phyloP scores from a whole-genome alignment of 2,797 vertebrate species.

The Hyperoplus lanceolatus region DNA sequence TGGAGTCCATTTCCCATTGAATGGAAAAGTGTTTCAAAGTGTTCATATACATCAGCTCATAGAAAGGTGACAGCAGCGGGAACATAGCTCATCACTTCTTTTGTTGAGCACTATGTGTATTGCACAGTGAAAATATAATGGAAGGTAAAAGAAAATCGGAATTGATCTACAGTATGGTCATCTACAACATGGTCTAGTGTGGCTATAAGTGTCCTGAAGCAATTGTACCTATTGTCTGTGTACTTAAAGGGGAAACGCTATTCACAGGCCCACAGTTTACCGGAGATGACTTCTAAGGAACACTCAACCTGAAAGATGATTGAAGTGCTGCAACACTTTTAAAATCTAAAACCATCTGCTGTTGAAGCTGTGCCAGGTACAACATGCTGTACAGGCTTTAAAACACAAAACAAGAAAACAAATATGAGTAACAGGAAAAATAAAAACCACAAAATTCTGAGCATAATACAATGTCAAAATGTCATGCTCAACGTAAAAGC shows the following conservation, averaged over 20 bases:
- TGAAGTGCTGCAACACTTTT: slow-evolving; percentile 47
- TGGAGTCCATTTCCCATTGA: neutral
- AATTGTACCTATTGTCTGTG: neutral
- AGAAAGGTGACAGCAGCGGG: neutral
- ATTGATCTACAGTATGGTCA: neutral
- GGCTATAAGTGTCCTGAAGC: neutral
- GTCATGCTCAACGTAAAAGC: too few species aligned
- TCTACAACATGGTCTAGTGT: neutral
- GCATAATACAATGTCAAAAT: too few species aligned
- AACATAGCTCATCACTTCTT: neutral
- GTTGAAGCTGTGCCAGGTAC: slow-evolving; percentile 39
- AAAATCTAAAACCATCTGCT: slow-evolving; percentile 65
- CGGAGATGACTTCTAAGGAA: slow-evolving; percentile 29
- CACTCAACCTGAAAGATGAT: slow-evolving; percentile 20
- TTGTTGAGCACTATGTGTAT: neutral
- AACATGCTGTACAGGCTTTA: neutral
- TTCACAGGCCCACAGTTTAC: neutral
- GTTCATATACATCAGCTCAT: neutral
- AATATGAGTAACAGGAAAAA: too few species aligned
- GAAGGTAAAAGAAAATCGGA: neutral
- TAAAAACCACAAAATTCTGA: too few species aligned
- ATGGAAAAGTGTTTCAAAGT: neutral
- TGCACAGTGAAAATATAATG: neutral
- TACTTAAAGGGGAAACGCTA: neutral
- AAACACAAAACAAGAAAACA: too few species aligned